Evolutionary conservation across 1,140 invertebrate species (phyloP).

Genomic region (Leptinotarsa undecemlineata): DNA sequence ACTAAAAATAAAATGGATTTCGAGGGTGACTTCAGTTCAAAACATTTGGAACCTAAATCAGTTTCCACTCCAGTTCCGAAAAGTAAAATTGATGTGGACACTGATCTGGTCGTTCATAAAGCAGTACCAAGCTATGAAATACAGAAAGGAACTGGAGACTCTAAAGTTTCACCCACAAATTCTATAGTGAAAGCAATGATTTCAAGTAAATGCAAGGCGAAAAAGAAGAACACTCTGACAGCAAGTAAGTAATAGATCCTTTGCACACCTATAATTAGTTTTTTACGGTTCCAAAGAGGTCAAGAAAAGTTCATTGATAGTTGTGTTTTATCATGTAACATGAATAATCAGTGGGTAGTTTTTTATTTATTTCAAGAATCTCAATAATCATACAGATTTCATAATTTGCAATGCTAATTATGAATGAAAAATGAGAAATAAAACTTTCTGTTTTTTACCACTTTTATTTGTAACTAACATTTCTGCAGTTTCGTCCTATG

Average conservation of each 20-base stretch:
- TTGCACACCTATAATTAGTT: too few species aligned
- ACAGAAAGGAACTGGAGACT: conserved; percentile 38
- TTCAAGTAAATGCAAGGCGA: conserved; percentile 55
- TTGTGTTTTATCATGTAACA: too few species aligned
- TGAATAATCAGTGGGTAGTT: too few species aligned
- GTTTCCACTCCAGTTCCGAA: conserved; percentile 44
- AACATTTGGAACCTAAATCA: conserved; percentile 45
- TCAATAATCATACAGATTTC: too few species aligned
- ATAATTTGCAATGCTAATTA: too few species aligned
- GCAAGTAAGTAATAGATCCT: conserved; percentile 60
- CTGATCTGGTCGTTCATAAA: conserved; percentile 39
- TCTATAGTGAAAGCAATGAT: conserved; percentile 53
- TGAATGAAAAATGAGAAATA: too few species aligned
- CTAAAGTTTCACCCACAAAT: conserved; percentile 53
- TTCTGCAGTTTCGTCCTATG: too few species aligned
- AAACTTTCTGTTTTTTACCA: too few species aligned
- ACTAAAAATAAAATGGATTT: conserved; percentile 35
- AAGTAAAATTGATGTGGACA: conserved; percentile 37
- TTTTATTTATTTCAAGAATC: too few species aligned
- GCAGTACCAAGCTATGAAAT: conserved; percentile 37
- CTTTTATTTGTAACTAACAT: too few species aligned
- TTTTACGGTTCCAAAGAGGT: too few species aligned
- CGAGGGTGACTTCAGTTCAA: conserved; percentile 25
- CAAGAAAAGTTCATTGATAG: too few species aligned
- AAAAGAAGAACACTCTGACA: conserved; percentile 73